A percentile compares a stretch with the other conserved stretches of the same genome.
These are phyloP conservation scores for Nemurella pictetii DNA, from an alignment of 2,888 invertebrate species.

Conservation along the genomic window DNA sequence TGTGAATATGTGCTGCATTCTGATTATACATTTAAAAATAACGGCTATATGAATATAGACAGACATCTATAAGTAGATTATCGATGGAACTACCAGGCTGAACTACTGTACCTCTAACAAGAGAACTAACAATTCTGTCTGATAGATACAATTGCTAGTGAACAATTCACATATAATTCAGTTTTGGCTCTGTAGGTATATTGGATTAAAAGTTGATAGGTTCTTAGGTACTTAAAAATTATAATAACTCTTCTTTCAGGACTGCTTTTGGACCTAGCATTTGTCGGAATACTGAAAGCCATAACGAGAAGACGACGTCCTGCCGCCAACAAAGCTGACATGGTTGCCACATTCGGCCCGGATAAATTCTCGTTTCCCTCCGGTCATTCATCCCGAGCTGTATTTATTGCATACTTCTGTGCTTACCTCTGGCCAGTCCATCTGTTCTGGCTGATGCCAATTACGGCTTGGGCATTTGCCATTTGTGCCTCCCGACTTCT, in stretches of 20 bases:
- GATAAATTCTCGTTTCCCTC: conserved; percentile 95
- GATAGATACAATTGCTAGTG: too few species aligned
- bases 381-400: conserved; percentile 87
- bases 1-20: too few species aligned
- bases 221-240: background rate
- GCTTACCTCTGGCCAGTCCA: conserved; percentile 65
- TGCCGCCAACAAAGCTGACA: conserved; percentile 65
- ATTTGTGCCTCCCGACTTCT: conserved; percentile 80
- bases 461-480: conserved; percentile 73
- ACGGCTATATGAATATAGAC: too few species aligned
- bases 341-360: conserved; percentile 70
- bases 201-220: too few species aligned
- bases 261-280: conserved; percentile 75
- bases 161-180: too few species aligned
- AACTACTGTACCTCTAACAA: too few species aligned
- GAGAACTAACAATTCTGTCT: too few species aligned
- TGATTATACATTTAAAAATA: too few species aligned
- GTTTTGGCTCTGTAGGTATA: too few species aligned
- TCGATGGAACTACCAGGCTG: too few species aligned
- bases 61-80: too few species aligned
- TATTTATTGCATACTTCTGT: conserved; percentile 75
- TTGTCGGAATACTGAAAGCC: conserved; percentile 78
- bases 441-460: conserved; percentile 61
- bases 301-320: conserved; percentile 77
- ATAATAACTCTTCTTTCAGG: conserved; percentile 59